These are phyloP conservation scores for Pemphigus obesinymphae DNA, from an alignment of 1,140 invertebrate species.

Conservation along the genomic window DNA sequence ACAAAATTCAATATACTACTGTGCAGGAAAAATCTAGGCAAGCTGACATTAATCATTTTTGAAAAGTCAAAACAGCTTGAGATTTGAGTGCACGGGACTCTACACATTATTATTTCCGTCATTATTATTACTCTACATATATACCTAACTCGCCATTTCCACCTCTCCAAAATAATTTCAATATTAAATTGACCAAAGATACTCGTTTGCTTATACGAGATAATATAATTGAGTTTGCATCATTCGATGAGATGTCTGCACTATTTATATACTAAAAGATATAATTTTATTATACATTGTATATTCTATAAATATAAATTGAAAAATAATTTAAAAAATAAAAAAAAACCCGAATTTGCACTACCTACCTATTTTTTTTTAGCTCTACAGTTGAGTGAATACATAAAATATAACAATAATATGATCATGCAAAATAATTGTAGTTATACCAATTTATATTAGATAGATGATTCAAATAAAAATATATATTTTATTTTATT, in stretches of 20 bases:
- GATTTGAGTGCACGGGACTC: not conserved
- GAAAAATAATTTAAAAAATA: too few species aligned
- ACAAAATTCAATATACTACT: constrained; percentile 12
- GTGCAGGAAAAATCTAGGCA: not conserved
- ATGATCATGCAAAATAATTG: too few species aligned
- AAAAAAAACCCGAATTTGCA: too few species aligned
- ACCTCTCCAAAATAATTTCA: not conserved
- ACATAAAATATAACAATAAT: too few species aligned
- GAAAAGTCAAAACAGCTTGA: constrained; percentile 16
- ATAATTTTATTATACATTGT: not conserved
- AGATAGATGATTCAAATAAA: too few species aligned
- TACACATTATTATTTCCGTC: not conserved
- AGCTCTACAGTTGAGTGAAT: too few species aligned
- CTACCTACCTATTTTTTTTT: too few species aligned
- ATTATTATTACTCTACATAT: not conserved
- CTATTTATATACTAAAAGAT: too few species aligned
- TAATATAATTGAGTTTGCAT: not conserved
- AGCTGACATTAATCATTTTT: constrained; percentile 19
- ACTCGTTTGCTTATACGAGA: not conserved
- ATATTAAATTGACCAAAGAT: not conserved
- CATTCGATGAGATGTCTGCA: not conserved
- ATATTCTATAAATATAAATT: too few species aligned
- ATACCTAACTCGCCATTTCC: not conserved
- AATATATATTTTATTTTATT: too few species aligned
- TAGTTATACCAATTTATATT: too few species aligned